phyloP scores from a whole-genome alignment of 2,113 vertebrate species.

The Lagopus leucura region DNA sequence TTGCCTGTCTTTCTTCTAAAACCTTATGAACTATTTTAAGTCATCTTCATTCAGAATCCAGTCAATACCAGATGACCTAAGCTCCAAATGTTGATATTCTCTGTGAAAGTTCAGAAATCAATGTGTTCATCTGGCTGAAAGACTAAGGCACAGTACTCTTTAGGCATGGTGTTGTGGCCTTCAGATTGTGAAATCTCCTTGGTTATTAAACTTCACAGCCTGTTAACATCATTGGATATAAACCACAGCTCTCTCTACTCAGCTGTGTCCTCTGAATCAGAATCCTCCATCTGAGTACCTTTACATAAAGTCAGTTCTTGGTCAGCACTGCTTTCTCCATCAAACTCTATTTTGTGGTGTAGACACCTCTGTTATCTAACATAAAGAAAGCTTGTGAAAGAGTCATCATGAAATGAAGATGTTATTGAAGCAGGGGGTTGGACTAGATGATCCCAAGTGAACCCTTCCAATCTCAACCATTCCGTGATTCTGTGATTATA shows the following conservation, averaged over 20 bases:
- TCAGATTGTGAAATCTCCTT: neutral
- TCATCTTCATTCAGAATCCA: neutral
- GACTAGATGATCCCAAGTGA: neutral
- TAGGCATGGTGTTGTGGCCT: neutral
- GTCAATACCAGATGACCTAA: neutral
- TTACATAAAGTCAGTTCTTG: neutral
- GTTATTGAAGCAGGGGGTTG: neutral
- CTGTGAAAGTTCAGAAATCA: neutral
- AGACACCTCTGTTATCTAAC: neutral
- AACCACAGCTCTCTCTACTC: neutral
- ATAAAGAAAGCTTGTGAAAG: neutral
- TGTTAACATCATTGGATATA: neutral
- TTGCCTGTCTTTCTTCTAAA: neutral
- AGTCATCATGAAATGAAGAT: neutral
- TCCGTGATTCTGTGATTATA: neutral
- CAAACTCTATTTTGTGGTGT: neutral
- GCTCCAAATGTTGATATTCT: neutral
- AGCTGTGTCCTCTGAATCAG: neutral
- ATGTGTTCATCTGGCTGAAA: neutral
- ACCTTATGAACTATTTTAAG: neutral
- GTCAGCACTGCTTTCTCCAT: neutral
- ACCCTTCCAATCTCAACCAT: neutral
- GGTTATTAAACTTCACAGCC: neutral
- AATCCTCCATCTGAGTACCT: neutral
- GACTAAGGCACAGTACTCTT: neutral